These are phyloP conservation scores for Lethenteron camtschaticum DNA, from an alignment of 2,113 vertebrate species.

Conservation along the genomic window DNA sequence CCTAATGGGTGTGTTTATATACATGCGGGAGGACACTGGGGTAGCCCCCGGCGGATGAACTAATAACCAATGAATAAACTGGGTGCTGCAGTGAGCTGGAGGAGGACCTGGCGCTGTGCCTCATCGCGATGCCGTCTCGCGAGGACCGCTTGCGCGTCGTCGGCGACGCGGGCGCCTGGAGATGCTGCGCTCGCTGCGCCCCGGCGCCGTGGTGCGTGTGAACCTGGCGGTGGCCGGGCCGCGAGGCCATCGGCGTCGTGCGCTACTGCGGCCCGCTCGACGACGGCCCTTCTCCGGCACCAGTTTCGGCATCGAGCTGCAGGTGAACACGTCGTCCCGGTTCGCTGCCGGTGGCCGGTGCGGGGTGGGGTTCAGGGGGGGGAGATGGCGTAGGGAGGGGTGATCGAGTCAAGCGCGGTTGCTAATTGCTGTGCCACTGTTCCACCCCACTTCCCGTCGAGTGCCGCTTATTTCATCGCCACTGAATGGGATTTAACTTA, in stretches of 20 bases:
- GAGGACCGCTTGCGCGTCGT: background rate
- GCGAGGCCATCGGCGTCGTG: background rate
- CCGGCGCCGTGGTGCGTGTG: background rate
- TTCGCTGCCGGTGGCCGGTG: too few relatives aligned
- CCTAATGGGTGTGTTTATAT: too few relatives aligned
- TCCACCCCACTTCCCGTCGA: too few relatives aligned
- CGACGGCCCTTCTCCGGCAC: background rate
- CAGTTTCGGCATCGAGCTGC: slow-evolving; percentile 4
- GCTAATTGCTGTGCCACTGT: too few relatives aligned
- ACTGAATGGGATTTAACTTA: too few relatives aligned
- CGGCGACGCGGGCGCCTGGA: background rate
- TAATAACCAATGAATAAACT: too few relatives aligned
- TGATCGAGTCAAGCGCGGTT: too few relatives aligned
- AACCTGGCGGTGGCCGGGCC: background rate
- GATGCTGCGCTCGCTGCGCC: background rate
- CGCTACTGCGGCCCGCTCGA: slow-evolving; percentile 2
- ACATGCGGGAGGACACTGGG: too few relatives aligned
- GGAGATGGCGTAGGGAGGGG: too few relatives aligned
- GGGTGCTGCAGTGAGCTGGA: background rate
- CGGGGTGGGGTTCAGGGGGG: too few relatives aligned
- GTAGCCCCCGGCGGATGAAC: too few relatives aligned
- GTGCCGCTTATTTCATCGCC: too few relatives aligned
- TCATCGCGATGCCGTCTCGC: background rate
- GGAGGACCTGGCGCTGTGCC: slow-evolving; percentile 1
- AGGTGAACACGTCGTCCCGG: background rate